phyloP scores from a whole-genome alignment of 2,113 vertebrate species.

The Ifrita kowaldi region DNA sequence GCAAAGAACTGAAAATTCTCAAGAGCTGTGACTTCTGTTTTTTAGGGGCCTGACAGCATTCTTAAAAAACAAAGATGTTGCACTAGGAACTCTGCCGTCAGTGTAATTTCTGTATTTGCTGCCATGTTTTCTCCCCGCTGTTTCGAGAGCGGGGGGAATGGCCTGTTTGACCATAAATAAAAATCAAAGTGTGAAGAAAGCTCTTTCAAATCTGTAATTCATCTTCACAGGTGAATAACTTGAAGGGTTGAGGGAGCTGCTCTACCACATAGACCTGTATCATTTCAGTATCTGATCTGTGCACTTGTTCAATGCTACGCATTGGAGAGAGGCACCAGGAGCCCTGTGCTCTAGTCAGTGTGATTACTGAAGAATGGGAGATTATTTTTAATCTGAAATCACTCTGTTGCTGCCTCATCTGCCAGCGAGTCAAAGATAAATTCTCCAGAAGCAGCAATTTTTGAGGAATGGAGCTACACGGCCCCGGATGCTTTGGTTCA shows the following conservation, averaged over 20 bases:
- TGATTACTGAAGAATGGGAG: neutral
- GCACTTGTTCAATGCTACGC: rapidly evolving
- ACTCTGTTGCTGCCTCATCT: neutral
- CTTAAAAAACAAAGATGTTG: neutral
- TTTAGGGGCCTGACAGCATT: neutral
- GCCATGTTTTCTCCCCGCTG: neutral
- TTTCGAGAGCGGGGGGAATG: neutral
- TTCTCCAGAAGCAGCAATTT: neutral
- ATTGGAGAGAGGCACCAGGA: neutral
- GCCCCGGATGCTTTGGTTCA: neutral
- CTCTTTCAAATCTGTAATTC: neutral
- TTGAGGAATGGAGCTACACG: neutral
- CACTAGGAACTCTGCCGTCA: neutral
- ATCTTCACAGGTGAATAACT: neutral
- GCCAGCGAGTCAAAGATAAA: neutral
- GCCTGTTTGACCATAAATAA: neutral
- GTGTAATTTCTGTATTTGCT: neutral
- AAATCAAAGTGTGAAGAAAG: neutral
- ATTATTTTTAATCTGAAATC: neutral
- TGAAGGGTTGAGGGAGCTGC: neutral
- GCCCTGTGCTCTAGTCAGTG: neutral
- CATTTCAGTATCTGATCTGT: rapidly evolving
- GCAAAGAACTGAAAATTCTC: neutral
- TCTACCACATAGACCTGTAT: rapidly evolving
- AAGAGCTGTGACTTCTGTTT: neutral